phyloP scores from a whole-genome alignment of 2,113 vertebrate species.

The Fulica atra region DNA sequence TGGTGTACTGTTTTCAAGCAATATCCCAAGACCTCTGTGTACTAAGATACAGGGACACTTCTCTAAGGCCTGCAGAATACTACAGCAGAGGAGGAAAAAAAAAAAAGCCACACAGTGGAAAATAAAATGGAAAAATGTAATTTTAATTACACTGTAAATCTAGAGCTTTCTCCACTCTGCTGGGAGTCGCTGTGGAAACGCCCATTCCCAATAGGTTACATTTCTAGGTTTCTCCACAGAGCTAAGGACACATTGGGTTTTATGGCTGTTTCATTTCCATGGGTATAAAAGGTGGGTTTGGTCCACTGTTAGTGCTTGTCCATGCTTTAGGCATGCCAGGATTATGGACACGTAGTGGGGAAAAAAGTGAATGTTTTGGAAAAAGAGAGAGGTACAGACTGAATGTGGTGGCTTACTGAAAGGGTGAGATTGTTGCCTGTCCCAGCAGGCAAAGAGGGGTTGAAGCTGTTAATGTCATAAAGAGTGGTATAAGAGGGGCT shows the following conservation, averaged over 20 bases:
- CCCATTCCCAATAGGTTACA: background rate
- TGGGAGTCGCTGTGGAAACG: background rate
- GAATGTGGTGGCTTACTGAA: background rate
- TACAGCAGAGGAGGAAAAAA: background rate
- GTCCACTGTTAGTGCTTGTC: background rate
- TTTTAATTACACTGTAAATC: slow-evolving; percentile 52
- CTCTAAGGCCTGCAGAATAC: slow-evolving; percentile 31
- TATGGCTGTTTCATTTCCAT: background rate
- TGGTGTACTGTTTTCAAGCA: slow-evolving; percentile 66
- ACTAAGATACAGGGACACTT: slow-evolving; percentile 32
- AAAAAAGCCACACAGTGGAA: background rate
- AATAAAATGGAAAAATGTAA: background rate
- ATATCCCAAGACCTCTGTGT: slow-evolving; percentile 53
- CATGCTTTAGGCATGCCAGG: background rate
- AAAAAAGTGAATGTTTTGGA: background rate
- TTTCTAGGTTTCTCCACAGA: background rate
- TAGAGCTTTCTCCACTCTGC: background rate
- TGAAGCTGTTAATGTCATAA: background rate
- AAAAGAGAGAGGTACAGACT: background rate
- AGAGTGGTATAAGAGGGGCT: background rate
- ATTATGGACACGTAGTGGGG: background rate
- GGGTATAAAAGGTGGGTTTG: background rate
- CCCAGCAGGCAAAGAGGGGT: background rate
- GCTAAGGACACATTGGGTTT: background rate
- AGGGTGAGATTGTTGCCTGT: background rate